These are phyloP conservation scores for Tetragnatha versicolor DNA, from an alignment of 1,140 invertebrate species.

Conservation along the genomic window DNA sequence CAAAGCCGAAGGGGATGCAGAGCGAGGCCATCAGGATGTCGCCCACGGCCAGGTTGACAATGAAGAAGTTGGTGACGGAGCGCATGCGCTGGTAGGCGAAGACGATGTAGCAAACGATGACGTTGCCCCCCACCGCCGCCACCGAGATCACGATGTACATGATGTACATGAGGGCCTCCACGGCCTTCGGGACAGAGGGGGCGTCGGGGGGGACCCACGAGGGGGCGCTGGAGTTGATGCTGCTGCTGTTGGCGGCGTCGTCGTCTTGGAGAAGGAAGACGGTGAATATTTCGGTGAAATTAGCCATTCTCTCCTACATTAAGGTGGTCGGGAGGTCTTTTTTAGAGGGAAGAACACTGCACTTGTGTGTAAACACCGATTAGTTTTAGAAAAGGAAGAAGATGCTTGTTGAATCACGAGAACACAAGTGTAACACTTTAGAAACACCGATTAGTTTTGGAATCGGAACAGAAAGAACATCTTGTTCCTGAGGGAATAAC, in stretches of 20 bases:
- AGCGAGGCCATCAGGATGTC: constrained; percentile 85
- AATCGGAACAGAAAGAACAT: too few species aligned
- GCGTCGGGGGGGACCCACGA: background rate
- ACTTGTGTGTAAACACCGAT: too few species aligned
- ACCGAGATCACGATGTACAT: constrained; percentile 79
- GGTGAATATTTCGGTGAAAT: background rate
- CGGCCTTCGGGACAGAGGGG: constrained; percentile 30
- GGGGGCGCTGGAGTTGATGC: background rate
- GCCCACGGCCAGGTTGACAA: constrained; percentile 76
- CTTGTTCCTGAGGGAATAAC: too few species aligned
- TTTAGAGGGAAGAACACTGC: too few species aligned
- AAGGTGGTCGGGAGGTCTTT: too few species aligned
- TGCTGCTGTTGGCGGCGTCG: background rate
- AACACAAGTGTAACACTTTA: too few species aligned
- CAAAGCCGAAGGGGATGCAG: constrained; percentile 86
- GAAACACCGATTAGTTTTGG: too few species aligned
- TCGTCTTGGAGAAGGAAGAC: background rate
- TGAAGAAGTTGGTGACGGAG: constrained; percentile 88
- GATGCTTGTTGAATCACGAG: too few species aligned
- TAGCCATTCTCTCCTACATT: too few species aligned
- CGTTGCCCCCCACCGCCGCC: constrained; percentile 78
- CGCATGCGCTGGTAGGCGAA: constrained; percentile 79
- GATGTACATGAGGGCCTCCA: constrained; percentile 70
- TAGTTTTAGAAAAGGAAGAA: too few species aligned
- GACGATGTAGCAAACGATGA: constrained; percentile 83